Evolutionary conservation across 2,797 vertebrate species (phyloP), one percentile per base, ranked within the genome.

Genomic region (Pelobates cultripes): DNA sequence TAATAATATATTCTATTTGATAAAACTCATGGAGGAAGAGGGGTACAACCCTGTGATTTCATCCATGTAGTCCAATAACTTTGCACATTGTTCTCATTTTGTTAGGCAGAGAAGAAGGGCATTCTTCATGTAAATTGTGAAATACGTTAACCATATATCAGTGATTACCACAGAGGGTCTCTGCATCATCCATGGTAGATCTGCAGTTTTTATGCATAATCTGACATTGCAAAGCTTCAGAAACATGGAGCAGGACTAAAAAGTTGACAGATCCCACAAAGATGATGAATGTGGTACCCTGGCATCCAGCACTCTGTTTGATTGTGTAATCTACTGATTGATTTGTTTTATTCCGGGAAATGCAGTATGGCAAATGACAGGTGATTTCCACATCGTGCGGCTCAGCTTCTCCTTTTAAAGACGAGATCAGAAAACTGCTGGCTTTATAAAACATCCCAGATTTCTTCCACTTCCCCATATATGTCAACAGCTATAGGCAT

Each of bases 281-380:
- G 45, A 82, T 82, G 80, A 82, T 82, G 45, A 77, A 82, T 82
- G 80, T 82, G 69, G 60, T 10, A 57, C 68, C 51, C 68, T 17
- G 55, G 57, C 57, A 77, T 60, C 68, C 80, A 28, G 67, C 68
- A 77, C 80, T 77, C 75, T 72, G 70, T 45, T 55, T 82, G 74
- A 81, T 76, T 76, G 45, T 73, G 63, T 73, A 82, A 82, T 82
- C 80, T 77, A 13, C 44, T 66, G 80, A 82, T 71, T 77, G 80
- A 82, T 82, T 82, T 41, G 61, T 60, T 77, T 77, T 77, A 71
- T 82, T 55, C 68, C 45, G 17, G 80, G 74, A 73, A 77, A 41
- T 15, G 55, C 13, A 17, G 69, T 40, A 77, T 53, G 42, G 60
- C 74, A 77, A 51, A 45, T 73, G 80, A 73, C 74, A 73, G 75